phyloP scores from a whole-genome alignment of 37 sponge, comb jelly and placozoan species.

The Bolinopsis microptera region DNA sequence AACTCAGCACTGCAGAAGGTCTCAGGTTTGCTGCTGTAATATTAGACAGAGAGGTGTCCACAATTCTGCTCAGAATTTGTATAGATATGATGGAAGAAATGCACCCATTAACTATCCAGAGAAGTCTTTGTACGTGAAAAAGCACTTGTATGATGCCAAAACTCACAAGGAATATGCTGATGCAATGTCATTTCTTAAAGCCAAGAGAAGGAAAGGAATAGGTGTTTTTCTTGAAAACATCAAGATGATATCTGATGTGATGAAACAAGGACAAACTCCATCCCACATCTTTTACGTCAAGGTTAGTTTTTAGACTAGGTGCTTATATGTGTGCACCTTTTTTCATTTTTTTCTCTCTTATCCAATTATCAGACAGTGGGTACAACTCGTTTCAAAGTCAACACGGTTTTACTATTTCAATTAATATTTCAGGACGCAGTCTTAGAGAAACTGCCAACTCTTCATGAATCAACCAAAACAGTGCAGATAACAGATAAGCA shows the following conservation, averaged over 20 bases:
- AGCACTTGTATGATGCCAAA: background rate
- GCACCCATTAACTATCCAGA: background rate
- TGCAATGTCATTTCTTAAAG: slow-evolving; percentile 22
- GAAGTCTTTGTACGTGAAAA: background rate
- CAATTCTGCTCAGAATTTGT: background rate
- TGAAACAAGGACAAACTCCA: background rate
- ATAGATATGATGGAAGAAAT: background rate
- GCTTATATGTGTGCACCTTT: too few relatives aligned
- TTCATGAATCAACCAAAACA: background rate
- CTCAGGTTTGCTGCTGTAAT: background rate
- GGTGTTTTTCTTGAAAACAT: slow-evolving; percentile 43
- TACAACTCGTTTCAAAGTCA: too few relatives aligned
- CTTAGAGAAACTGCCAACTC: background rate
- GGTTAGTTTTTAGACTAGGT: background rate
- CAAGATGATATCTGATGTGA: background rate
- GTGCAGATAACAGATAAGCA: slow-evolving; percentile 8
- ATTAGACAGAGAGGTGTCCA: background rate
- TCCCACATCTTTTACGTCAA: slow-evolving; percentile 1
- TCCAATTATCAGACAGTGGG: too few relatives aligned
- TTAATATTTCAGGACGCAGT: slow-evolving; percentile 14
- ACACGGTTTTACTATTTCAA: background rate
- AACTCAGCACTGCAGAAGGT: background rate
- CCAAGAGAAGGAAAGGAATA: background rate
- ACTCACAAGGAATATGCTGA: slow-evolving; percentile 47
- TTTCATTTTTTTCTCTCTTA: too few relatives aligned